Base-by-base conservation (phyloP, 2,113 vertebrate species). In the Lontra canadensis region DNA sequence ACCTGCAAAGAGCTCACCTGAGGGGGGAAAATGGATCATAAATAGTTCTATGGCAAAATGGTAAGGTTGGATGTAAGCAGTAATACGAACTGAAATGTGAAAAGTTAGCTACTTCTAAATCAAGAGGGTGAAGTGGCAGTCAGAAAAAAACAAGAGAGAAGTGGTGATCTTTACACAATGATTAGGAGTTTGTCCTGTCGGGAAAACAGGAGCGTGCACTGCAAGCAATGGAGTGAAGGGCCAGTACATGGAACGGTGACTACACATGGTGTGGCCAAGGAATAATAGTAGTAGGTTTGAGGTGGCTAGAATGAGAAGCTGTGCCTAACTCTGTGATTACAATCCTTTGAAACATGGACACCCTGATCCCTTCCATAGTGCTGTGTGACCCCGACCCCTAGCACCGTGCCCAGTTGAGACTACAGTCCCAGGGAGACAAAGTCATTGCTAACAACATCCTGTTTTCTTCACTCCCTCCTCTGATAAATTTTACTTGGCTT, bases 31-130 rank as follows among this genome's bases (percentile, higher is more conserved):
- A 88, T 18, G 95, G 42, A 49, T 36, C 17, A 20, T 17, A 82
- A 88, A 93, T 31, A 74, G 61, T 39, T 78, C 23, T 20, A 42
- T 14, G 69, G 15, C 39, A 90, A 88, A 61, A 82, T 55, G 59
- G 39, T 78, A 67, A 87, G 25, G 12, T 0, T 52, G 49, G 18
- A 36, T 55, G 65, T 31, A 52, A 96, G 80, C 44, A 59, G 69
- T 74, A 21, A 42, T 42, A 42, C n/a, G 61, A 78, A 88, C 6
- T 34, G 78, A 92, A 17, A 59, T 25, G 73, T 67, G 21, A 80
- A 89, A 92, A 42, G 55, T n/a, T 17, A 82, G 67, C 67, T 86
- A 52, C 9, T 92, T 71, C n/a, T 69, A 25, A 95, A 65, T 76
- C 29, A 20, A 69, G 74, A 88, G 13, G 31, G 52, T 55, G 65